Base-by-base conservation (phyloP, 2,888 invertebrate genomes). In the Polyommatus icarus region DNA sequence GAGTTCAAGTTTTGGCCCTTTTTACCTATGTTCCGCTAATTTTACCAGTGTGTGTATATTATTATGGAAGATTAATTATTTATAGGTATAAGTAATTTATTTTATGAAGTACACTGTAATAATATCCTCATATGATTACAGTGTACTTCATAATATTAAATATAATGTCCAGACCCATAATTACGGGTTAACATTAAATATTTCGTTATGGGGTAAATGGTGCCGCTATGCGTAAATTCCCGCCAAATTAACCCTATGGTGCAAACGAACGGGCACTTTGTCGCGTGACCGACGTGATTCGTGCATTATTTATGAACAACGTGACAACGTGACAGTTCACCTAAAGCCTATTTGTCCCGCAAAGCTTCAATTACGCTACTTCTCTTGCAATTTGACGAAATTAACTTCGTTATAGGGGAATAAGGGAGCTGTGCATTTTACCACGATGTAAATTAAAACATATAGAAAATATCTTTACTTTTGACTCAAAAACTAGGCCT, bases 191-290 rank as follows among this genome's bases (percentile, higher is more conserved):
- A 29, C 7, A 7, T 46, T 24, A 75, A 50, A 24, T 46, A 24
- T 46, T 75, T 15, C 75, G 24, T 75, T 54, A 24, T 18, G 18
- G 50, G 15, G 29, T 54, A 54, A 75, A 75, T 46, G 54, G 18
- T 15, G 12, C 54, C 50, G 29, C 29, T 29, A 29, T 24, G 75
- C 29, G 54, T 54, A 75, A 54, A 50, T 3, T 54, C 29, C 67
- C 24, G 75, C 75, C 24, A 73, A 73, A 73, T 73, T 73, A 73
- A 40, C 20, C 46, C 40, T 20, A 8, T 24, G 67, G 61, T 73
- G 73, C 46, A 73, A 40, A 73, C 24, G 20, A 46, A 73, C 46
- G 73, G 20, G 40, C 40, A 46, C 46, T 40, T 24, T 73, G 73
- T 40, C 73, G 73, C 40, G 20, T 73, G 73, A 20, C 46, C 73